A percentile compares a stretch with the other conserved stretches of the same genome.
Conservation (phyloP, 2,797 vertebrate genomes). For the Allobates femoralis region DNA sequence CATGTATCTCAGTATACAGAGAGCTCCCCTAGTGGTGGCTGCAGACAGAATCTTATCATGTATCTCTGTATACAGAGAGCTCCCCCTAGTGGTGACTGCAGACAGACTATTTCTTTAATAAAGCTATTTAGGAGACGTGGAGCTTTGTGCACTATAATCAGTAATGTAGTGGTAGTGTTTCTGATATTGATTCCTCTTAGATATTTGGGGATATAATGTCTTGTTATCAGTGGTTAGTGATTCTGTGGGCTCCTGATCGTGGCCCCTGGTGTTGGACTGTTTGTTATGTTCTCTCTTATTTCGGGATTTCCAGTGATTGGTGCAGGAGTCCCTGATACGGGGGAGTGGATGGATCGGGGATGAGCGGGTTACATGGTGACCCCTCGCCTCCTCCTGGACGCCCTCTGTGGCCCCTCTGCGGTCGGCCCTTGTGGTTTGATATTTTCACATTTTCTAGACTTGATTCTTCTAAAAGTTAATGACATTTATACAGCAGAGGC, state of each 20-base stretch:
- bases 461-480: background rate
- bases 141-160: background rate
- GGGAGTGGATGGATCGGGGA: background rate
- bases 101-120: background rate
- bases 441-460: background rate
- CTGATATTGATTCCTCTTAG: too few relatives aligned
- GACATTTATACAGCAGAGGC: background rate
- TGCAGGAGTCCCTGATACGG: too few relatives aligned
- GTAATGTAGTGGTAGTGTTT: too few relatives aligned
- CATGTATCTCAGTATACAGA: too few relatives aligned
- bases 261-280: too few relatives aligned
- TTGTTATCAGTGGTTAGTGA: too few relatives aligned
- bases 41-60: too few relatives aligned
- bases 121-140: background rate
- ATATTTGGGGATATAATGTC: too few relatives aligned
- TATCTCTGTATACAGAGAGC: background rate
- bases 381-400: background rate
- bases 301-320: too few relatives aligned
- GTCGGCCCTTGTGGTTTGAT: background rate
- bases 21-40: too few relatives aligned
- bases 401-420: conserved; percentile 15
- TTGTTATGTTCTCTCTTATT: too few relatives aligned
- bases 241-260: too few relatives aligned
- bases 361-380: background rate
- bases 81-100: background rate